phyloP scores from a whole-genome alignment of 2,888 invertebrate genomes.

The Caenorhabditis doughertyi region DNA sequence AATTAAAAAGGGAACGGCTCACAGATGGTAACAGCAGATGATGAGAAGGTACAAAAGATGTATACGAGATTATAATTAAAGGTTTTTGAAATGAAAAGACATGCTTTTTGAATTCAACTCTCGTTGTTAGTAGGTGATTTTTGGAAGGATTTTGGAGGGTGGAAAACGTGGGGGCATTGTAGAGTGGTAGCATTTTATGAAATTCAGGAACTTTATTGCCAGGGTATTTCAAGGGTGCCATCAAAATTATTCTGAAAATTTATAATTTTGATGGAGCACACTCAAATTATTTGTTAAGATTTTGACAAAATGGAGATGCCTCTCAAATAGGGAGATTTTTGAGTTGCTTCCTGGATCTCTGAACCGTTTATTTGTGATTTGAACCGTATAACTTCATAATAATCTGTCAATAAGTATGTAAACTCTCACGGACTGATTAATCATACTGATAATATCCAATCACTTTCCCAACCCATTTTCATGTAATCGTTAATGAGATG shows the following conservation, averaged over 20 bases:
- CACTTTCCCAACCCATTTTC: conserved; percentile 19
- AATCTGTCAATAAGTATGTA: conserved; percentile 26
- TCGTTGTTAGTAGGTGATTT: too few relatives aligned
- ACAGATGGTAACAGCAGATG: conserved; percentile 51
- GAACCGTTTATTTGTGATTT: neutral
- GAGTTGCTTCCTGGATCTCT: too few relatives aligned
- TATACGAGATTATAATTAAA: neutral
- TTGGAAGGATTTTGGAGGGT: too few relatives aligned
- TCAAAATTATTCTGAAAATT: too few relatives aligned
- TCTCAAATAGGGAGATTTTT: too few relatives aligned
- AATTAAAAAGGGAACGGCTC: conserved; percentile 46
- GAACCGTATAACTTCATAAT: neutral
- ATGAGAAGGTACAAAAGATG: conserved; percentile 3
- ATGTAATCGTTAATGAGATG: conserved; percentile 53
- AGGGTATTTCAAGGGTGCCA: too few relatives aligned
- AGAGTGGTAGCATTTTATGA: too few relatives aligned
- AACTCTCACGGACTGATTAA: conserved; percentile 11
- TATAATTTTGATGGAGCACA: too few relatives aligned
- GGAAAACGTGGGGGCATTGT: too few relatives aligned
- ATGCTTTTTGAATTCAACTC: neutral
- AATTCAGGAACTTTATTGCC: too few relatives aligned
- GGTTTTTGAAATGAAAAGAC: neutral
- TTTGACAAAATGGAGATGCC: too few relatives aligned
- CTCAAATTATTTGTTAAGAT: too few relatives aligned
- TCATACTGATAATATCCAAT: conserved; percentile 27